phyloP scores from a whole-genome alignment of 2,797 vertebrate genomes.

The Periophthalmus magnuspinnatus region DNA sequence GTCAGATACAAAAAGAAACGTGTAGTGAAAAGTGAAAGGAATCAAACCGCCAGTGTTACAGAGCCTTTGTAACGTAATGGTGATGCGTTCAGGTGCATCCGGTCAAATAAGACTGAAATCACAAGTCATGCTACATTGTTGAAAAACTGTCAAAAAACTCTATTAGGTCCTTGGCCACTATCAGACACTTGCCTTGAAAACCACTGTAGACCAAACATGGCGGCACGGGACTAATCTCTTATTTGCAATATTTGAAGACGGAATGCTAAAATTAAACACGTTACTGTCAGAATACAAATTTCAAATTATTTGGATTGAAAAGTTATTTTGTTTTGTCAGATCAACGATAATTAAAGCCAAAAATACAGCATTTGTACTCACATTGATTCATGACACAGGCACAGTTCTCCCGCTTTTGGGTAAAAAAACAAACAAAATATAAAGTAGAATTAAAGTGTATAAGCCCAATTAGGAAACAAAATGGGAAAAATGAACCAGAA shows the following conservation, averaged over 20 bases:
- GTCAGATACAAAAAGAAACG: constrained; percentile 73
- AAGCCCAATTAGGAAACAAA: not conserved
- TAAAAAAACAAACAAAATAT: constrained; percentile 8
- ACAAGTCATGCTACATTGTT: constrained; percentile 41
- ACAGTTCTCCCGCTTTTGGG: constrained; percentile 56
- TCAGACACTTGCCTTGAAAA: constrained; percentile 46
- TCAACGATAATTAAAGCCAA: constrained; percentile 34
- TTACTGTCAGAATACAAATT: constrained; percentile 60
- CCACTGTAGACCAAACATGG: constrained; percentile 35
- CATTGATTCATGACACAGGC: constrained; percentile 63
- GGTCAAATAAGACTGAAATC: constrained; percentile 42
- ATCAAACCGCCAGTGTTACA: constrained; percentile 78
- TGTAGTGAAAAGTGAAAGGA: constrained; percentile 69
- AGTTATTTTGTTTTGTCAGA: constrained; percentile 44
- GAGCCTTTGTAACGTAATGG: constrained; percentile 51
- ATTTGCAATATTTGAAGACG: constrained; percentile 70
- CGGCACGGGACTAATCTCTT: constrained; percentile 64
- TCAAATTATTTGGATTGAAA: constrained; percentile 35
- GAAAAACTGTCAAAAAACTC: constrained; percentile 8
- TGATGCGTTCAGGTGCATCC: constrained; percentile 29
- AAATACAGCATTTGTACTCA: constrained; percentile 46
- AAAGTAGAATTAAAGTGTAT: not conserved
- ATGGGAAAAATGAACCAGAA: not conserved
- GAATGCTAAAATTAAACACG: constrained; percentile 66
- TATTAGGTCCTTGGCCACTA: constrained; percentile 54